Conservation (phyloP, 1,140 invertebrate genomes). For the Ceratoteleas bidentatus region DNA sequence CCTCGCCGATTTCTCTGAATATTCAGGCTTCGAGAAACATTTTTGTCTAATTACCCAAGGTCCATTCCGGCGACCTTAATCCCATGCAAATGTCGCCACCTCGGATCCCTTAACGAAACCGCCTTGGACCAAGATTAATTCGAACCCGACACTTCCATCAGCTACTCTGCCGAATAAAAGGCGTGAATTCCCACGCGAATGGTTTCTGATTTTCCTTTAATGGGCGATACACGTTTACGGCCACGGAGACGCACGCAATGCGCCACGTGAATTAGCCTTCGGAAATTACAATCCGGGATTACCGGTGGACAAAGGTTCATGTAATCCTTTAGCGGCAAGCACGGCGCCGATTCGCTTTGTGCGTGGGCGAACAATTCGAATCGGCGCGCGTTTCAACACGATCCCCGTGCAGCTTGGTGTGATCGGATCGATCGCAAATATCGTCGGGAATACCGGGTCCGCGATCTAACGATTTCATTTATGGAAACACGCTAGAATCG, state of each 20-base stretch:
- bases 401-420: constrained; percentile 41
- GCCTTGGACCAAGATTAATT: constrained; percentile 29
- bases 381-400: constrained; percentile 67
- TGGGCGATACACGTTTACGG: constrained; percentile 59
- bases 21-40: constrained; percentile 5
- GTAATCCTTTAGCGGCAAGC: constrained; percentile 67
- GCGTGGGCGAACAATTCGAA: constrained; percentile 68
- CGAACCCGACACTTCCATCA: constrained; percentile 23
- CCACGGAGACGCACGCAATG: constrained; percentile 53
- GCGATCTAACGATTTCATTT: not conserved
- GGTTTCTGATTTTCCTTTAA: constrained; percentile 65
- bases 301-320: constrained; percentile 66
- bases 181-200: constrained; percentile 65
- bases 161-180: constrained; percentile 46
- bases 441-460: constrained; percentile 13
- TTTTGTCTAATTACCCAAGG: constrained; percentile 8
- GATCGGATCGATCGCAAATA: constrained; percentile 57
- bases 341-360: constrained; percentile 60
- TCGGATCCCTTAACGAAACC: constrained; percentile 11
- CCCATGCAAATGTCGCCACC: constrained; percentile 7
- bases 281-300: constrained; percentile 66
- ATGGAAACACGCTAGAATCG: not conserved
- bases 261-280: constrained; percentile 62
- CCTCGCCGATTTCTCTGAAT: not conserved
- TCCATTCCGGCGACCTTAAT: not conserved